Percentiles rank a stretch among this genome's conserved stretches.
Evolutionary conservation across 2,888 invertebrate species (phyloP).

Genomic region (Biston betularia): DNA sequence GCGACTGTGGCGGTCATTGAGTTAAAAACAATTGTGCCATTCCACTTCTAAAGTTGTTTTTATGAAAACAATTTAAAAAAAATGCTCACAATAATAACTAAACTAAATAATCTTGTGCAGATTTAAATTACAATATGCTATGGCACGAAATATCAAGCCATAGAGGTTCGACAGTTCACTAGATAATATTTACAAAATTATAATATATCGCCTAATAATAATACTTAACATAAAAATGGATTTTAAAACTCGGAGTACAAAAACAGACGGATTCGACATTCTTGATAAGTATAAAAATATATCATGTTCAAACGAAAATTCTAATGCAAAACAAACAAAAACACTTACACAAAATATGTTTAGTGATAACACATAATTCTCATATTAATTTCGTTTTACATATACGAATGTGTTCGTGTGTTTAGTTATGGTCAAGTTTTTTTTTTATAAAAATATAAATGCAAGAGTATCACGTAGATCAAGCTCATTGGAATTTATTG

Average conservation of each 20-base stretch:
- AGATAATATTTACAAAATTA: constrained; percentile 69
- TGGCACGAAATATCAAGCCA: constrained; percentile 78
- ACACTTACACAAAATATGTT: constrained; percentile 1
- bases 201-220: constrained; percentile 7
- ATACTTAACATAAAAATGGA: constrained; percentile 33
- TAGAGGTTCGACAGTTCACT: constrained; percentile 57
- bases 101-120: constrained; percentile 5
- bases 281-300: constrained; percentile 15
- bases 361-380: background rate
- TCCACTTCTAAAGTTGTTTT: too few relatives aligned
- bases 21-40: too few relatives aligned
- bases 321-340: background rate
- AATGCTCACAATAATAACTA: too few relatives aligned
- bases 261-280: constrained; percentile 60
- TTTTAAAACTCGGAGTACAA: constrained; percentile 66
- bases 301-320: constrained; percentile 1
- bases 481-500: constrained; percentile 88
- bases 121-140: constrained; percentile 55
- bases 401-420: background rate
- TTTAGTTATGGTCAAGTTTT: background rate
- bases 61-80: too few relatives aligned
- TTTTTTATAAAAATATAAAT: constrained; percentile 59
- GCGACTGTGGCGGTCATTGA: too few relatives aligned
- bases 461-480: constrained; percentile 64
- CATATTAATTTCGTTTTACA: background rate